Base-by-base conservation (phyloP, 2,797 vertebrate genomes). In the Gymnothorax javanicus region DNA sequence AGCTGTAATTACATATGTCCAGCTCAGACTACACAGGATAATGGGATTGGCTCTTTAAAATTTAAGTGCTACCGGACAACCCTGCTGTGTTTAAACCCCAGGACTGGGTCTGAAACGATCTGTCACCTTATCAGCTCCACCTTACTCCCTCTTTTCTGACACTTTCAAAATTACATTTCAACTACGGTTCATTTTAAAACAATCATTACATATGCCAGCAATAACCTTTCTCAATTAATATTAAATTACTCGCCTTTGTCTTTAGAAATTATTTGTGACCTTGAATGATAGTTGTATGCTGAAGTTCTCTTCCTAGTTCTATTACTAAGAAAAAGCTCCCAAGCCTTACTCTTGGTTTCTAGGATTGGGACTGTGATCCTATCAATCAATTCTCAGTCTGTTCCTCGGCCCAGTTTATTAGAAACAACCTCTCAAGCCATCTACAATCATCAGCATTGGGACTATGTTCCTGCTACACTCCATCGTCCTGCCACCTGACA, bases 1-100 rank as follows among this genome's bases (percentile, higher is more conserved):
- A 87, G 90, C 90, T 92, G 92, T 91, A 91, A 92, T 91, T 90
- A 91, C 91, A 91, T 91, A 91, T 88, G 87, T 89, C 84, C 87
- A 84, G 88, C 88, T 91, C 88, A 87, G 83, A 87, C 89, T 91
- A 86, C 90, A 87, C 77, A 17, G 71, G 64, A 90, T 90, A 91
- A 89, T 83, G 84, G 88, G 81, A 54, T 50, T n/a, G 43, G 33
- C 84, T 85, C 67, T 82, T 89, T 85, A 89, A 86, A 86, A 57
- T 84, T 84, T 89, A 62, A 89, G 77, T 54, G 73, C 23, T 59
- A 69, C 12, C 33, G 25, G 85, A 81, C 87, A 83, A 82, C 50
- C 85, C 17, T 27, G 13, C 43, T 59, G 81, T 73, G 67, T 73
- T 73, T 84, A 87, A 83, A 58, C 33, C 73, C 73, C 43, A 77